Base-by-base conservation (phyloP, 2,888 invertebrate genomes). In the Melangyna quadrimaculata region DNA sequence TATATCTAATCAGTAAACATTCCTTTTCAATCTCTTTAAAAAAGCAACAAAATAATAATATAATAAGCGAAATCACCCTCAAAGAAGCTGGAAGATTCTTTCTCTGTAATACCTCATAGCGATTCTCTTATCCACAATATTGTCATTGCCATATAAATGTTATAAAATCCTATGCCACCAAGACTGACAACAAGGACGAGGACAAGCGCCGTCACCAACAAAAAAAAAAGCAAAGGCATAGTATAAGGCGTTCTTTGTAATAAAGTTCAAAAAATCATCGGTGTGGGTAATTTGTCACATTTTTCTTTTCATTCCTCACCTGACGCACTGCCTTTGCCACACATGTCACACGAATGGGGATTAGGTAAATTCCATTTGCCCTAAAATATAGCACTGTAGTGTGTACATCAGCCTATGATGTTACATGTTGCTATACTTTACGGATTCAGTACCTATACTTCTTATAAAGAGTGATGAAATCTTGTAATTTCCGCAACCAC, bases 261-360 rank as follows among this genome's bases (percentile, higher is more conserved):
- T 87, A 73, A 78, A 87, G 73, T 82, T 87, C 78, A 82, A 87
- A 78, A 82, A 87, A 82, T 78, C 74, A 82, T 82, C 82, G 82
- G 87, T 81, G 78, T 87, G 87, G 87, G 87, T 87, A 87, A 87
- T 87, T 87, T 87, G 87, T 82, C 87, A 87, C 87, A 87, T 87
- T 87, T 87, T 87, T 87, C 87, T 87, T 87, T 87, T 87, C 87
- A 78, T 82, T 87, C 82, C 82, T 82, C 87, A 87, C 87, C 87
- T 87, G 87, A 78, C 73, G 74, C n/a, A n/a, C 37, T 35, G 32
- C 29, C 7, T 57, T 19, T 29, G 29, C 40, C 43, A 17, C 43
- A 17, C 71, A 65, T 74, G 82, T 82, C 87, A 82, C 78, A 73
- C 87, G 82, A 78, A 82, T 82, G 53, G 67, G 87, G 87, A 87